Evolutionary conservation across 2,113 vertebrate species (phyloP).

Genomic region (Ploceus nigricollis): DNA sequence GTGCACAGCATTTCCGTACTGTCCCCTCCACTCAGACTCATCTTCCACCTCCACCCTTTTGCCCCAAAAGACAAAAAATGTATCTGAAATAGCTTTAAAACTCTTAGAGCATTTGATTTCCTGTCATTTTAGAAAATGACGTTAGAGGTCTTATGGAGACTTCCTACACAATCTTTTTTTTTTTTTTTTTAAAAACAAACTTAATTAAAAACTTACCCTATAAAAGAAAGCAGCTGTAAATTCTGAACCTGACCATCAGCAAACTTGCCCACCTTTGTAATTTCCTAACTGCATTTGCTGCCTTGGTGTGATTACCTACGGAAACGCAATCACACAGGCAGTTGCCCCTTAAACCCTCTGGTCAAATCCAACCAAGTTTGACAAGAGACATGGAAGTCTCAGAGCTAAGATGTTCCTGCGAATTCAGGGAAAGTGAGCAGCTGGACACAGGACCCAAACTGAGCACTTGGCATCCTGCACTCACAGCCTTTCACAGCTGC

Average conservation of each 20-base stretch:
- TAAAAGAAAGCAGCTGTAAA: slow-evolving; percentile 55
- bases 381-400: slow-evolving; percentile 38
- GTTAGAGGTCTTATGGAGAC: background rate
- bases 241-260: slow-evolving; percentile 35
- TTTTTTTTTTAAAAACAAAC: background rate
- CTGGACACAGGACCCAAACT: background rate
- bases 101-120: slow-evolving; percentile 26
- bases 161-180: background rate
- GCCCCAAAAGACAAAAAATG: background rate
- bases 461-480: background rate
- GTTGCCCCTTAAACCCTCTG: slow-evolving; percentile 51
- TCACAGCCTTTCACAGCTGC: rapidly evolving
- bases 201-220: slow-evolving; percentile 38
- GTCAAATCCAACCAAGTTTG: slow-evolving; percentile 59
- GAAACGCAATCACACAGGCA: slow-evolving; percentile 58
- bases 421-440: background rate
- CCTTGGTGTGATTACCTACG: slow-evolving; percentile 14
- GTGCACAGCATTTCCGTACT: background rate
- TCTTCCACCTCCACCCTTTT: background rate
- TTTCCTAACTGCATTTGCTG: slow-evolving; percentile 32
- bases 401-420: background rate
- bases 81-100: background rate
- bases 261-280: slow-evolving; percentile 27
- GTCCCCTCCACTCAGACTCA: background rate
- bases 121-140: slow-evolving; percentile 24